phyloP scores from a whole-genome alignment of 2,888 invertebrate species.

The Scaptomyza caliginosa region DNA sequence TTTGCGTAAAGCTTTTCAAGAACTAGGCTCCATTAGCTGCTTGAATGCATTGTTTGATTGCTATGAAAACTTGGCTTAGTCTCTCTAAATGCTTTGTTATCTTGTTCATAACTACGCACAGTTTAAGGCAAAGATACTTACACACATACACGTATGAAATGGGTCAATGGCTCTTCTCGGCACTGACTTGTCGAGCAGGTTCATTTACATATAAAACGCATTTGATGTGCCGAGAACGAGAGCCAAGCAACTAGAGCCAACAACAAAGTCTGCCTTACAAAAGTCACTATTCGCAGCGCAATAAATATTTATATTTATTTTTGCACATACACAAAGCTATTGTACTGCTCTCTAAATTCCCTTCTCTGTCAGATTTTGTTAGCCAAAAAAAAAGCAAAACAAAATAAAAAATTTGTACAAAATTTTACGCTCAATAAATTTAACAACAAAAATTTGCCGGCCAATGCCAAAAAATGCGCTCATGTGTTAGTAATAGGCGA shows the following conservation, averaged over 20 bases:
- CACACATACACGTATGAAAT: slow-evolving; percentile 39
- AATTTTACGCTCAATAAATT: slow-evolving; percentile 79
- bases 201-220: slow-evolving; percentile 67
- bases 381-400: slow-evolving; percentile 13
- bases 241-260: slow-evolving; percentile 13
- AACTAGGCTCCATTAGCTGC: slow-evolving; percentile 22
- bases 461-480: slow-evolving; percentile 62
- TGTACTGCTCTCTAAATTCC: background rate
- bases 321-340: slow-evolving; percentile 47
- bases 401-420: slow-evolving; percentile 53
- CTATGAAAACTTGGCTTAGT: slow-evolving; percentile 23
- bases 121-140: slow-evolving; percentile 25
- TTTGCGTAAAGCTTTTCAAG: slow-evolving; percentile 1
- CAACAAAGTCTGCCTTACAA: slow-evolving; percentile 14
- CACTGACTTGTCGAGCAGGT: slow-evolving; percentile 27
- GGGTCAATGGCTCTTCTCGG: slow-evolving; percentile 55
- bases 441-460: slow-evolving; percentile 51
- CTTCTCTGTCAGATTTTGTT: slow-evolving; percentile 18
- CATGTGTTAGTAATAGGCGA: slow-evolving; percentile 71
- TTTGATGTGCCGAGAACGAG: slow-evolving; percentile 23
- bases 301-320: slow-evolving; percentile 79
- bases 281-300: slow-evolving; percentile 50
- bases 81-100: slow-evolving; percentile 26
- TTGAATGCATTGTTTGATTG: slow-evolving; percentile 59
- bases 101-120: slow-evolving; percentile 34